Evolutionary conservation across 2,113 vertebrate species (phyloP), one percentile per base, ranked within the genome.

Genomic region (Progne subis): DNA sequence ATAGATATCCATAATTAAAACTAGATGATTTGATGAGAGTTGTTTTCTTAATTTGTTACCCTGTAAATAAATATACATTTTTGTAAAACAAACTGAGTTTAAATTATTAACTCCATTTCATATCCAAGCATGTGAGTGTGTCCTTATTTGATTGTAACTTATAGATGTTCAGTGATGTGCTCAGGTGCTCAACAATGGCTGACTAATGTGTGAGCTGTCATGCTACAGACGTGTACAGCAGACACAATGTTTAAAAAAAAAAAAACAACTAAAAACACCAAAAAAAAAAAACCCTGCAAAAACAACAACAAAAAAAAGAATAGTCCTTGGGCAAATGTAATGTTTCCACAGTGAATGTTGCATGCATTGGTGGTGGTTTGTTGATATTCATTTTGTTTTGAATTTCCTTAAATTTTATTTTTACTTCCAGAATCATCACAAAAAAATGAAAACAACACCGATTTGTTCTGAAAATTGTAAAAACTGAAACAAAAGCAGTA

Each of bases 341-440:
- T 99, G 98, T 99, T 99, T 99, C 98, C 98, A 98, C 98, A 97
- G 95, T 99, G 98, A 98, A 98, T 98, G 98, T 99, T 99, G 99
- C 99, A 99, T 99, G 99, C 98, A 95, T 97, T 97, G 98, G 97
- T 98, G 98, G 98, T 98, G 98, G 98, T 98, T 98, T 98, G 97
- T 98, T 98, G 95, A 97, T 98, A 97, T 90, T 92, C 95, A 98
- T 78, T 97, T 96, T 20, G 5, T 41, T 88, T 97, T 90, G 12
- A 64, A 78, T 95, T 95, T 82, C 24, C 86, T 96, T 92, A 92
- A 78, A 7, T 77, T 95, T 95, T 87, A 67, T 77, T 98, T 99
- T 98, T 98, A 93, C 95, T 97, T 98, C 96, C 91, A 95, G 97
- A 98, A 98, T 98, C 96, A 97, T 97, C 98, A 97, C 95, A 81